Evolutionary conservation across 1,140 invertebrate genomes (phyloP), one percentile per base, ranked within the genome.

Genomic region (Zaprionus lachaisei): DNA sequence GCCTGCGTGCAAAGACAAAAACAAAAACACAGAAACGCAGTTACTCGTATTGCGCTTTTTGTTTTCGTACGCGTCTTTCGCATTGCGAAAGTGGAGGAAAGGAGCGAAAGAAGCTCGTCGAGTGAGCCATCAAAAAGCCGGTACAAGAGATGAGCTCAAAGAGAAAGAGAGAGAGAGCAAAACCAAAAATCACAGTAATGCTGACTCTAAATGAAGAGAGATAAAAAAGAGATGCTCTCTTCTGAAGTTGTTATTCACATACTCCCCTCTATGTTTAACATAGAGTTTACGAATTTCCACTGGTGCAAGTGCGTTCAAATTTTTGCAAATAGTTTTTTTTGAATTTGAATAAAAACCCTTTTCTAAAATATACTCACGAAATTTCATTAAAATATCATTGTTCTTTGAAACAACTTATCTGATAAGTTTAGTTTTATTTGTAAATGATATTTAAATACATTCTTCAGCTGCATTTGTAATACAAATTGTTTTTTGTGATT

Each of bases 41-140:
- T 68, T 57, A 78, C 80, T 80, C 56, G 62, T 78, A 65, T 72
- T 58, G 64, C 60, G 54, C 51, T 76, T 71, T 64, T 66, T 79
- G 80, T 71, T 73, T 75, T 89, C 31, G 67, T 63, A 60, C 70
- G 65, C 51, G 55, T 31, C 58, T 55, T 66, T 65, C 20, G 41
- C 41, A 17, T 47, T 28, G 49, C 24, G 56, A 15, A 37, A 20
- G 17, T 38, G 17, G 6, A 20, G 47, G 31, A 9, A 49, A 44
- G 7, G 28, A 31, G 2, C 6, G 2, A 12, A 26, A 20, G 15
- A n/a, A 41, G n/a, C 6, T 3, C 41, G 7, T 17, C n/a, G n/a
- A 47, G 15, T n/a, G 41, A 17, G 41, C 28, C 51, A 34, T 11
- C 66, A 79, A 87, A 87, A 87, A 84, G 84, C 84, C 83, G 84